Conservation (phyloP, 2,797 vertebrate genomes). For the Sarcophilus harrisii region DNA sequence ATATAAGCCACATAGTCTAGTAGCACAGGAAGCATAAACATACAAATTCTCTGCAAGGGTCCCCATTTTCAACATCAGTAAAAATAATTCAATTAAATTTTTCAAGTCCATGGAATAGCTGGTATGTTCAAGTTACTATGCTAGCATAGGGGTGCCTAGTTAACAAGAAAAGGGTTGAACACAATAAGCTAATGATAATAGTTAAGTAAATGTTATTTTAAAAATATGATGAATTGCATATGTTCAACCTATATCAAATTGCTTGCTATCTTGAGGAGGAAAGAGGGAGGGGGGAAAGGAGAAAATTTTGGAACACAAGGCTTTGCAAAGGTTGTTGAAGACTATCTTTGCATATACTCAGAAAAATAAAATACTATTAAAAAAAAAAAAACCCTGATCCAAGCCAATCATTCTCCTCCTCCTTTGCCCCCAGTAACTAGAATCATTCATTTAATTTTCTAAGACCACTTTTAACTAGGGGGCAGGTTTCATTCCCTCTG, state of each 20-base stretch:
- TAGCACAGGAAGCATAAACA: not conserved
- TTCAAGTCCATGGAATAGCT: not conserved
- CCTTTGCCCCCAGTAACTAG: not conserved
- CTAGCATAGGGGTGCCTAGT: not conserved
- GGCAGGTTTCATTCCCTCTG: constrained; percentile 19
- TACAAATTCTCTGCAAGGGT: constrained; percentile 19
- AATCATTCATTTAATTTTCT: constrained; percentile 45
- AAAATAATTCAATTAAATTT: constrained; percentile 8
- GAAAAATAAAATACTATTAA: too few relatives aligned
- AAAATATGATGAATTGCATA: too few relatives aligned
- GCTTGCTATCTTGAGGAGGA: too few relatives aligned
- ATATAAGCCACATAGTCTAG: not conserved
- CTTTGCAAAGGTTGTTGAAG: too few relatives aligned
- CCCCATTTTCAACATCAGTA: constrained; percentile 17
- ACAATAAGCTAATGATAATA: constrained; percentile 40
- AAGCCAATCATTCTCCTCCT: constrained; percentile 25
- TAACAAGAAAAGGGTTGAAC: constrained; percentile 6
- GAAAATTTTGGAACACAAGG: too few relatives aligned
- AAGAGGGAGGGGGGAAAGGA: too few relatives aligned
- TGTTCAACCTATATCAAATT: too few relatives aligned
- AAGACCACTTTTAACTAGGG: constrained; percentile 52
- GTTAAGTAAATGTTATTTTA: constrained; percentile 2
- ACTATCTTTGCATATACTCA: too few relatives aligned
- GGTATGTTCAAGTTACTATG: not conserved
- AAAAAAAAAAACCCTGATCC: not conserved